These are phyloP conservation scores for Drosophila mojavensis DNA, from an alignment of 1,140 invertebrate genomes.

Conservation along the genomic window DNA sequence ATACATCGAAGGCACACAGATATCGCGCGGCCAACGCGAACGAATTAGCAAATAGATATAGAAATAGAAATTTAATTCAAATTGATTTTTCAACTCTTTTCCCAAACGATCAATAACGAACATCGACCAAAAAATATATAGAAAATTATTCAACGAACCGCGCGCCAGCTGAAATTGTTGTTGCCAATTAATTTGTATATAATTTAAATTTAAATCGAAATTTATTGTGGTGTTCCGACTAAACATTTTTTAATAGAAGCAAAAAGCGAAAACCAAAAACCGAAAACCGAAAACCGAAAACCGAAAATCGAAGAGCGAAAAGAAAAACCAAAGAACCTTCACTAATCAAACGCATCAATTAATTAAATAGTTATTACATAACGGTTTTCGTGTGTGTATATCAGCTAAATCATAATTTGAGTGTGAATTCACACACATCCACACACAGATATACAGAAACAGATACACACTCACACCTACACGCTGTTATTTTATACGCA, in stretches of 20 bases:
- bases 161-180: conserved; percentile 33
- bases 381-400: conserved; percentile 11
- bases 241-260: background rate
- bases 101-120: conserved; percentile 30
- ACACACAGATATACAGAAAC: background rate
- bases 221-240: conserved; percentile 52
- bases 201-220: conserved; percentile 22
- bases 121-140: conserved; percentile 19
- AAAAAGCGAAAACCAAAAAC: no score
- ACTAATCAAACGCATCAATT: conserved; percentile 47
- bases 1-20: conserved; percentile 79
- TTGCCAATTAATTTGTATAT: conserved; percentile 26
- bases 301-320: no score
- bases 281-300: no score
- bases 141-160: conserved; percentile 37
- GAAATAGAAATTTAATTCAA: conserved; percentile 35
- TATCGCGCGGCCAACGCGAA: conserved; percentile 78
- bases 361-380: conserved; percentile 46
- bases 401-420: conserved; percentile 8
- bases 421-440: conserved; percentile 17
- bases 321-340: background rate
- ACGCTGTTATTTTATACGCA: conserved; percentile 57
- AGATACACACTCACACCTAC: conserved; percentile 4
- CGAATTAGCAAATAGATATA: conserved; percentile 72
- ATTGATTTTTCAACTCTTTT: conserved; percentile 25